These are phyloP conservation scores for Aptenodytes forsteri DNA, from an alignment of 2,113 vertebrate genomes.

Conservation along the genomic window DNA sequence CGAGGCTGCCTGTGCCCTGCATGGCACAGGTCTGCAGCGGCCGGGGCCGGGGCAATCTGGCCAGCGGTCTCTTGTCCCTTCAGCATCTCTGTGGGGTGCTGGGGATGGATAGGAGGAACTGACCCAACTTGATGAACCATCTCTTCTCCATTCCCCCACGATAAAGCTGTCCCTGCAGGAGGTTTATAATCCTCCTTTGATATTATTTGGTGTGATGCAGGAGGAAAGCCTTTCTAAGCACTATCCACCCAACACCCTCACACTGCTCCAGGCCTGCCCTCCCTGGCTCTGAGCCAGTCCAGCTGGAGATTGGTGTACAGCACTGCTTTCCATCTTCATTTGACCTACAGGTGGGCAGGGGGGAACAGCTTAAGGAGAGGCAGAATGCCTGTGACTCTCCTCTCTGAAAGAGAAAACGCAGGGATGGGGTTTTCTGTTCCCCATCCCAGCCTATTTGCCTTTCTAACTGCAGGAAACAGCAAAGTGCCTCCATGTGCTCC, in stretches of 20 bases:
- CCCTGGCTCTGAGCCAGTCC: not conserved
- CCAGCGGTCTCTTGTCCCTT: not conserved
- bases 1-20: not conserved
- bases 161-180: conserved; percentile 2
- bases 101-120: not conserved
- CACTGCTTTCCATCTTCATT: not conserved
- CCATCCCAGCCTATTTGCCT: not conserved
- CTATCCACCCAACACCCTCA: not conserved
- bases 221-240: not conserved
- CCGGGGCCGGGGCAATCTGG: not conserved
- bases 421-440: not conserved
- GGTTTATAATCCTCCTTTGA: not conserved
- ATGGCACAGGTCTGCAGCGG: not conserved
- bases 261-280: not conserved
- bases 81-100: not conserved
- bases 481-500: conserved; percentile 21
- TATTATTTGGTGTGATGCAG: not conserved
- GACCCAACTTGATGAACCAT: not conserved
- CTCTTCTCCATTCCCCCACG: not conserved
- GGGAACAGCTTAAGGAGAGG: not conserved
- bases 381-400: not conserved
- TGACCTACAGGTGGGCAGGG: not conserved
- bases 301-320: not conserved
- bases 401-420: not conserved
- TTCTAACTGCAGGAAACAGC: not conserved